Evolutionary conservation across 2,797 vertebrate genomes (phyloP).

Genomic region (Eutrigla gurnardus): DNA sequence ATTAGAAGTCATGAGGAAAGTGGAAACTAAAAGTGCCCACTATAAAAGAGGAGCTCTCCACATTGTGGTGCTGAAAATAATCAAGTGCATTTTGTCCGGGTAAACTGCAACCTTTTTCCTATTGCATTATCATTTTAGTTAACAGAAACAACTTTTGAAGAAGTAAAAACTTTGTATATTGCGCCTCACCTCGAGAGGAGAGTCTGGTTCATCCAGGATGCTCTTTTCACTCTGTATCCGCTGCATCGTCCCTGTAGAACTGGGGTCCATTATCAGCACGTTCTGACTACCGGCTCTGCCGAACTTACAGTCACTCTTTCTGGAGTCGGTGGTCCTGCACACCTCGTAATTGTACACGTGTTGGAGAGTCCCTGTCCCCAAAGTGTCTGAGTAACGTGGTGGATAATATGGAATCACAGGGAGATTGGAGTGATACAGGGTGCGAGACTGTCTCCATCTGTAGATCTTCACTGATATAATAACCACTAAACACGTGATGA

Average conservation of each 20-base stretch:
- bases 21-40: neutral
- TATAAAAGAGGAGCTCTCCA: slow-evolving; percentile 1
- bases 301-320: slow-evolving; percentile 4
- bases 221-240: no score
- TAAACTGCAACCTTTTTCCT: neutral
- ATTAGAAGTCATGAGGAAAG: neutral
- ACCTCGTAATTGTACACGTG: slow-evolving; percentile 10
- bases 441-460: slow-evolving; percentile 13
- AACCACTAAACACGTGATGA: slow-evolving; percentile 31
- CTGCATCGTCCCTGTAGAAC: no score
- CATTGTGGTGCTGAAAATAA: neutral
- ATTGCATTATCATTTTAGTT: neutral
- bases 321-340: slow-evolving; percentile 17
- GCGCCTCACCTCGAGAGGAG: neutral
- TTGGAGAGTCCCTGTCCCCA: slow-evolving; percentile 28
- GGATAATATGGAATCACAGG: slow-evolving; percentile 36
- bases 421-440: slow-evolving; percentile 8
- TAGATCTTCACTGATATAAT: slow-evolving; percentile 37
- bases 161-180: neutral
- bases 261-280: no score
- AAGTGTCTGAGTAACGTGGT: slow-evolving; percentile 59
- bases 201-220: no score
- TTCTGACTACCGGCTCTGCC: no score
- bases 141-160: neutral
- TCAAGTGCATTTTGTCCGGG: neutral